Conservation (phyloP, 2,113 vertebrate genomes). For the Notarius quadriscutis region DNA sequence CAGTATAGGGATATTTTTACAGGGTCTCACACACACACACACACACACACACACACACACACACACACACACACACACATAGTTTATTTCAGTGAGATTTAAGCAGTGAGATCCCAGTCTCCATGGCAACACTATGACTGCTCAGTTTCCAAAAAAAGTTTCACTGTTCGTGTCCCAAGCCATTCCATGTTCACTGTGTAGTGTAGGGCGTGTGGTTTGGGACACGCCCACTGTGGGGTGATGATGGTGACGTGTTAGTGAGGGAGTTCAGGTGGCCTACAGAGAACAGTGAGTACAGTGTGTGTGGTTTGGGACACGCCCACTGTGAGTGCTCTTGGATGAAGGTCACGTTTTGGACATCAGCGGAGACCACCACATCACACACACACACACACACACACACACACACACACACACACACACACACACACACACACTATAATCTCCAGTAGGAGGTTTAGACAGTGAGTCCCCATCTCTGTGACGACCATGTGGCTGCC, state of each 20-base stretch:
- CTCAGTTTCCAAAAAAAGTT: conserved; percentile 8
- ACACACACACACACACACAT: conserved; percentile 11
- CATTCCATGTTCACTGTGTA: background rate
- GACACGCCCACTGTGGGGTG: background rate
- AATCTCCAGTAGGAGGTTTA: conserved; percentile 33
- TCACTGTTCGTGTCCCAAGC: background rate
- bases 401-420: conserved; percentile 7
- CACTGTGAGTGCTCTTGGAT: background rate
- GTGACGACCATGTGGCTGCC: conserved; percentile 42
- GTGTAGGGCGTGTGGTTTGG: background rate
- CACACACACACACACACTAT: background rate
- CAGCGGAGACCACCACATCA: background rate
- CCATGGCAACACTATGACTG: conserved; percentile 9
- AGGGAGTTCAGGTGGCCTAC: background rate
- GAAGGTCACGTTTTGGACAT: background rate
- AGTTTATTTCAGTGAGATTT: background rate
- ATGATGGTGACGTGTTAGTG: background rate
- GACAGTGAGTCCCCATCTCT: conserved; percentile 30
- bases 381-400: conserved; percentile 29
- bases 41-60: background rate
- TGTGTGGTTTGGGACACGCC: background rate
- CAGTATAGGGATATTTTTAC: background rate
- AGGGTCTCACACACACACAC: background rate
- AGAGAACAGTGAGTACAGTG: background rate
- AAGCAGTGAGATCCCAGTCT: background rate